These are phyloP conservation scores for Chamaedrilus cognettii DNA, from an alignment of 2,888 invertebrate species.

Conservation along the genomic window DNA sequence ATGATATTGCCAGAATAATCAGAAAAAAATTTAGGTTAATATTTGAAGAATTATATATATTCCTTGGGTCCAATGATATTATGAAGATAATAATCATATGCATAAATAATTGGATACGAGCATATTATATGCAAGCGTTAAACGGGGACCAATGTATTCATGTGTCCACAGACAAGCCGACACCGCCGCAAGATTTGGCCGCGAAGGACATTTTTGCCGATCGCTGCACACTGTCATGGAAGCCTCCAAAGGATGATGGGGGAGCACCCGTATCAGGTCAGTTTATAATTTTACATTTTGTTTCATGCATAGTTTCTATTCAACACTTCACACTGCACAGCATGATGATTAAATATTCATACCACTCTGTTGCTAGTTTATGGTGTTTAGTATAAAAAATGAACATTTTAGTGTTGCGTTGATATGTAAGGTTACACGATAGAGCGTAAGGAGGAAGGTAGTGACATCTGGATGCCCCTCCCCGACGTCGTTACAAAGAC, in stretches of 20 bases:
- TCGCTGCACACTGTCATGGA: slow-evolving; percentile 62
- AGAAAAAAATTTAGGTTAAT: too few species aligned
- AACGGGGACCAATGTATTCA: too few species aligned
- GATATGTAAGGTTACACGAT: slow-evolving; percentile 71
- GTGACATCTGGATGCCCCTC: slow-evolving; percentile 88
- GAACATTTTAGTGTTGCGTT: neutral
- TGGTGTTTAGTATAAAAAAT: too few species aligned
- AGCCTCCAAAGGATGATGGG: slow-evolving; percentile 61
- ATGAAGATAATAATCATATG: too few species aligned
- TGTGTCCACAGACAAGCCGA: slow-evolving; percentile 58
- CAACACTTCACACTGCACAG: neutral
- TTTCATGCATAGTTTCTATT: neutral
- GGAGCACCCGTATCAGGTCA: slow-evolving; percentile 53
- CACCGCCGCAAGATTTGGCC: slow-evolving; percentile 58
- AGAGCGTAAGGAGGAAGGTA: slow-evolving; percentile 90
- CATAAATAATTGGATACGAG: too few species aligned
- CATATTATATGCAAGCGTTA: too few species aligned
- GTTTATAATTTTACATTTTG: neutral
- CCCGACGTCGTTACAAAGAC: slow-evolving; percentile 79
- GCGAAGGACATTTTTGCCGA: slow-evolving; percentile 62
- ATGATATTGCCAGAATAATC: too few species aligned
- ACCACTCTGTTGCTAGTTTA: too few species aligned
- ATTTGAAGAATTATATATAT: too few species aligned
- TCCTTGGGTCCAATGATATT: too few species aligned
- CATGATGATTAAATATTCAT: neutral